A percentile compares a stretch with the other conserved stretches of the same genome.
These are phyloP conservation scores for Gymnoscopelus braueri DNA, from an alignment of 2,797 vertebrate species.

Conservation along the genomic window DNA sequence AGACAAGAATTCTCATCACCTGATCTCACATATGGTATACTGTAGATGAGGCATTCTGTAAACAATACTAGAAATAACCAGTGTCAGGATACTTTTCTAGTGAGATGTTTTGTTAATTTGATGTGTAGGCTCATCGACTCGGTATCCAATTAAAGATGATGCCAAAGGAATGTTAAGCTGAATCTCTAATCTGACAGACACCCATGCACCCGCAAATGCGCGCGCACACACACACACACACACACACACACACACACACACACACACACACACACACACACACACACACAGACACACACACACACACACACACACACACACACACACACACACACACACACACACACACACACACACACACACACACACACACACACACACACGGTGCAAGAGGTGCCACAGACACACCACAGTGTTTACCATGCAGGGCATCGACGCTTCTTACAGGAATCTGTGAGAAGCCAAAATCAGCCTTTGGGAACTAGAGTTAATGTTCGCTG, in stretches of 20 bases:
- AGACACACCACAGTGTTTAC: background rate
- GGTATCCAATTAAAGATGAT: background rate
- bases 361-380: background rate
- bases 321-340: constrained; percentile 2
- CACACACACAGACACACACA: background rate
- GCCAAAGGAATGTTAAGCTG: constrained; percentile 1
- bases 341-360: background rate
- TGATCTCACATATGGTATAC: too few relatives aligned
- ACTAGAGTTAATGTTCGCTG: constrained; percentile 13
- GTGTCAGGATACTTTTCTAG: background rate
- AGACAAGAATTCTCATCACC: too few relatives aligned
- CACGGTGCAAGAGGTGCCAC: constrained; percentile 1
- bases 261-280: constrained; percentile 2
- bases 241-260: background rate
- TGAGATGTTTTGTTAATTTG: background rate
- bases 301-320: background rate
- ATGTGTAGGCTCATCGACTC: too few relatives aligned
- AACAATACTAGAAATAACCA: background rate
- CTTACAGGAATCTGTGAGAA: constrained; percentile 15
- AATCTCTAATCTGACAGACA: background rate
- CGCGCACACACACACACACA: background rate
- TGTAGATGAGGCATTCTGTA: background rate
- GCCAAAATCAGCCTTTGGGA: background rate
- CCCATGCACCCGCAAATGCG: background rate
- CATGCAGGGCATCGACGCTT: background rate